These are phyloP conservation scores for Lutjanus campechanus DNA, from an alignment of 2,797 vertebrate genomes.

Conservation along the genomic window DNA sequence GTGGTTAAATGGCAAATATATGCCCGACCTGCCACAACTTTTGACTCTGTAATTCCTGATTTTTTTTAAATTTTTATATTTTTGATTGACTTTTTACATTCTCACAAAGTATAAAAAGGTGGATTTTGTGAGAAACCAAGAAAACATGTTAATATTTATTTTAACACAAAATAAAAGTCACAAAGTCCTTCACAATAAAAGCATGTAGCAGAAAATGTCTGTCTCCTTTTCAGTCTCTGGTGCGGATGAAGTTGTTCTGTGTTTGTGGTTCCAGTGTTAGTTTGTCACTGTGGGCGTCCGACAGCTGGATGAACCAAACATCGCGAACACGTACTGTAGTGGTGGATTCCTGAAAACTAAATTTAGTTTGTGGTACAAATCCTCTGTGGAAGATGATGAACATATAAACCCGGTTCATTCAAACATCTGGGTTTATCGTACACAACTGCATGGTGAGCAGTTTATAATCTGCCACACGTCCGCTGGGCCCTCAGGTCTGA, in stretches of 20 bases:
- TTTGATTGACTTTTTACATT: too few relatives aligned
- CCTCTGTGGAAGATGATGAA: not conserved
- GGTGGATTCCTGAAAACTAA: constrained; percentile 55
- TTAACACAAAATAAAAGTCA: not conserved
- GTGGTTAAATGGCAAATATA: too few relatives aligned
- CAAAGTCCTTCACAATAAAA: not conserved
- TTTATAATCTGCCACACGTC: constrained; percentile 2
- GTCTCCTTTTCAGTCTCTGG: not conserved
- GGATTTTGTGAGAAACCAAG: too few relatives aligned
- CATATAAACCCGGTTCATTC: not conserved
- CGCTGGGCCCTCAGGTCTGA: constrained; percentile 5
- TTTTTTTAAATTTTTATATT: too few relatives aligned
- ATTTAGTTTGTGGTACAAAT: constrained; percentile 28
- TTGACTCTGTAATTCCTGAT: too few relatives aligned
- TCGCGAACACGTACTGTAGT: not conserved
- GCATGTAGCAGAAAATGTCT: not conserved
- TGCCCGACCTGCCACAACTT: too few relatives aligned
- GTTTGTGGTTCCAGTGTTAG: constrained; percentile 35
- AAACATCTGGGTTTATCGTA: not conserved
- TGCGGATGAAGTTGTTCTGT: constrained; percentile 10
- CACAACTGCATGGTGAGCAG: not conserved
- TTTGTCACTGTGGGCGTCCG: constrained; percentile 38
- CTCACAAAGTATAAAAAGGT: not conserved
- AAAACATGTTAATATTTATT: not conserved
- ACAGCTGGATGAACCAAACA: constrained; percentile 57